Percentiles rank a stretch among this genome's conserved stretches.
Conservation (phyloP, 2,888 invertebrate genomes). For the Phortica magna region DNA sequence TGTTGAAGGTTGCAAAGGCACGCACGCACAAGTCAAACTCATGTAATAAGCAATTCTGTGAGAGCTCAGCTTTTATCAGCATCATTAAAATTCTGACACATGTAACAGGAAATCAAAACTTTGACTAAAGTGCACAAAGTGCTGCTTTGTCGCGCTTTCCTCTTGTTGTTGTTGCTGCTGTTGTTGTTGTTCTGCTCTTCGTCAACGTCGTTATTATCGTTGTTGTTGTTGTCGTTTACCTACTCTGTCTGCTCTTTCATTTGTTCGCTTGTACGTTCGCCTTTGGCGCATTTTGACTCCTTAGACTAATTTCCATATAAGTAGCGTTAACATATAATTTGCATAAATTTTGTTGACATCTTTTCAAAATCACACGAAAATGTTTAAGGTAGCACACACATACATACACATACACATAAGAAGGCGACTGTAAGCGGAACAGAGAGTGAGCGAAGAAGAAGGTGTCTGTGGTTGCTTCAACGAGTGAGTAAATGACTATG, state of each 20-base stretch:
- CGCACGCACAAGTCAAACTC: background rate
- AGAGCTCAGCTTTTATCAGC: slow-evolving; percentile 67
- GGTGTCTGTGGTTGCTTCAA: too few relatives aligned
- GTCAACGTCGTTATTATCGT: background rate
- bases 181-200: background rate
- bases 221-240: slow-evolving; percentile 4
- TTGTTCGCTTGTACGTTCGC: slow-evolving; percentile 43
- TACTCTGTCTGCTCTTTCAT: background rate
- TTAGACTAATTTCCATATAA: slow-evolving; percentile 74
- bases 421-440: too few relatives aligned
- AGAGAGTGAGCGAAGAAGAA: too few relatives aligned
- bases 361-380: slow-evolving; percentile 75
- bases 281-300: slow-evolving; percentile 70
- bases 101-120: slow-evolving; percentile 72
- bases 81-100: slow-evolving; percentile 72
- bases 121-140: slow-evolving; percentile 72
- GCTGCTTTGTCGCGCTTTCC: slow-evolving; percentile 38
- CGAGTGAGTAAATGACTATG: too few relatives aligned
- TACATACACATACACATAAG: background rate
- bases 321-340: slow-evolving; percentile 75
- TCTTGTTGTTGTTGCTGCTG: background rate
- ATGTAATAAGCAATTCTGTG: slow-evolving; percentile 7
- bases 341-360: slow-evolving; percentile 75
- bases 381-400: slow-evolving; percentile 65
- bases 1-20: background rate